Percentiles rank a stretch among this genome's conserved stretches.
Evolutionary conservation across 1,140 invertebrate species (phyloP).

Genomic region (Zaprionus vittiger): DNA sequence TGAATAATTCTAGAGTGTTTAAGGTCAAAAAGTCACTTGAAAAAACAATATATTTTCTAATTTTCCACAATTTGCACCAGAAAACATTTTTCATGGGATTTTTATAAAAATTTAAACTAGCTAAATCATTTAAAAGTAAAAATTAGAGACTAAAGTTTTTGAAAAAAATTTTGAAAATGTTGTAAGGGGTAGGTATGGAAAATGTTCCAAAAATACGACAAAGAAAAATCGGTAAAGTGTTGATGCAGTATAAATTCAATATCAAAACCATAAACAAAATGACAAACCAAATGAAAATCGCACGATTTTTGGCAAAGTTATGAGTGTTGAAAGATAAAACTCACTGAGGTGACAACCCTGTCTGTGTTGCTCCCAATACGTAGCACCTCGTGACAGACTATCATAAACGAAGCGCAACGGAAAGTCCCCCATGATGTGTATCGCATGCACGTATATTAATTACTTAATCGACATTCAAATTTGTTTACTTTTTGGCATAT

Average conservation of each 20-base stretch:
- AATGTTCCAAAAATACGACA: not conserved
- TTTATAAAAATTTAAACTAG: not conserved
- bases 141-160: not conserved
- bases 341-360: not conserved
- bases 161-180: not conserved
- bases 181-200: not conserved
- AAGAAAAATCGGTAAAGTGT: not conserved
- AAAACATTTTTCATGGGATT: not conserved
- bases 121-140: not conserved
- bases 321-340: not conserved
- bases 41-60: too few species aligned
- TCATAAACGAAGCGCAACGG: not conserved
- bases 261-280: not conserved
- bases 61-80: too few species aligned
- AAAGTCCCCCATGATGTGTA: not conserved
- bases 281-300: not conserved
- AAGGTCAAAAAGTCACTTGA: not conserved
- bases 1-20: not conserved
- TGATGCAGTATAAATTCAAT: not conserved
- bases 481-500: not conserved
- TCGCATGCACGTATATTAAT: slow-evolving; percentile 11
- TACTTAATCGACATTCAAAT: slow-evolving; percentile 9
- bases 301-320: not conserved
- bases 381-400: not conserved
- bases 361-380: too few species aligned